Evolutionary conservation across 2,113 vertebrate species (phyloP).

Genomic region (Hippotragus niger): DNA sequence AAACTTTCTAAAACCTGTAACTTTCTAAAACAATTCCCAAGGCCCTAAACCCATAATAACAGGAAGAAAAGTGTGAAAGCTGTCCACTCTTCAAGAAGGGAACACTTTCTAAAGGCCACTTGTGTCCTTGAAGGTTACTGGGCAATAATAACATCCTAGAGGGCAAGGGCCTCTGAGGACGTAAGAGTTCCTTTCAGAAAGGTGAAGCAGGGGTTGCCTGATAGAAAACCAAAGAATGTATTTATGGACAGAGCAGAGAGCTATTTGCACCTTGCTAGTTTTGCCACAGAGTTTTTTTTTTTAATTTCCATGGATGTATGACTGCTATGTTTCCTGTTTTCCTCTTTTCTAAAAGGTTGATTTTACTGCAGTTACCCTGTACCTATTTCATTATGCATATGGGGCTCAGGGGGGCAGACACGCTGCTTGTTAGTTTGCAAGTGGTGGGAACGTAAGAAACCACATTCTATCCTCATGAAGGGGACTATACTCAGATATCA

Average conservation of each 20-base stretch:
- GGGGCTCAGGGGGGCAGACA: background rate
- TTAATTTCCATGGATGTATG: background rate
- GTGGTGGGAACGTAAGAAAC: background rate
- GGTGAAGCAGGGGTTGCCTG: background rate
- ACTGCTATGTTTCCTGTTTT: background rate
- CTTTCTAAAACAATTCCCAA: background rate
- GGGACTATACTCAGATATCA: too few species aligned
- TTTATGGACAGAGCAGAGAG: background rate
- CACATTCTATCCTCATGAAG: background rate
- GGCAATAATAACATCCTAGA: background rate
- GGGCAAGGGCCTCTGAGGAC: background rate
- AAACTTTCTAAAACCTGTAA: too few species aligned
- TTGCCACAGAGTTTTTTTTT: background rate
- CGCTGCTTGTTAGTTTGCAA: background rate
- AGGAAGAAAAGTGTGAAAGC: background rate
- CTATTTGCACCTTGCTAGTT: background rate
- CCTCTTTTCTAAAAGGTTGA: background rate
- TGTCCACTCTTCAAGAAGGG: background rate
- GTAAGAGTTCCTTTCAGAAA: background rate
- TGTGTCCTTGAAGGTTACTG: background rate
- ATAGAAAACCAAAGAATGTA: background rate
- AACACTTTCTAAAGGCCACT: background rate
- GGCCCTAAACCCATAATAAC: background rate
- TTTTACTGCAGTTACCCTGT: background rate
- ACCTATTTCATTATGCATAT: background rate